These are phyloP conservation scores for Scaptomyza reducta DNA, from an alignment of 2,888 invertebrate genomes.

Conservation along the genomic window DNA sequence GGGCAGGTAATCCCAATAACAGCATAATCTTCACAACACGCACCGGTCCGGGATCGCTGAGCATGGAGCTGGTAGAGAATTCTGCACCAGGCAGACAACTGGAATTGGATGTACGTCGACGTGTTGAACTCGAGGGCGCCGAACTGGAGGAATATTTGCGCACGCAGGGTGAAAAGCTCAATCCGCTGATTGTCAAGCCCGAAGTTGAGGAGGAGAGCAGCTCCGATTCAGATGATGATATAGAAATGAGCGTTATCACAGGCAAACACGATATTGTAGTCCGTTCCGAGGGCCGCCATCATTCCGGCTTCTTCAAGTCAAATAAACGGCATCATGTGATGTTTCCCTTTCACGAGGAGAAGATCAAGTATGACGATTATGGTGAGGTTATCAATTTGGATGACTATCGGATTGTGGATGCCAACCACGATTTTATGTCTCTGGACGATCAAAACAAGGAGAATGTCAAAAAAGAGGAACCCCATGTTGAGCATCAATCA, in stretches of 20 bases:
- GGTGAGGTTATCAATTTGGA: slow-evolving; percentile 97
- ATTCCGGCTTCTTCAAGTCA: slow-evolving; percentile 93
- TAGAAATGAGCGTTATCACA: slow-evolving; percentile 92
- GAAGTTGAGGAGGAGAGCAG: slow-evolving; percentile 89
- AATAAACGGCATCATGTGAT: slow-evolving; percentile 97
- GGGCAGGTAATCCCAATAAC: slow-evolving; percentile 96
- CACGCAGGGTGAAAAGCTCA: slow-evolving; percentile 86
- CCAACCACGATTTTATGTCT: slow-evolving; percentile 83
- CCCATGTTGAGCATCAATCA: slow-evolving; percentile 56
- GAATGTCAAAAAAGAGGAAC: slow-evolving; percentile 79
- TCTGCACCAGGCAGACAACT: slow-evolving; percentile 89
- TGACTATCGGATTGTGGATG: slow-evolving; percentile 94
- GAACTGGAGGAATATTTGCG: slow-evolving; percentile 91
- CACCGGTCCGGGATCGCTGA: slow-evolving; percentile 92
- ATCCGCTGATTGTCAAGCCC: slow-evolving; percentile 84
- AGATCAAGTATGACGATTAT: slow-evolving; percentile 96
- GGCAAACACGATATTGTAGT: slow-evolving; percentile 95
- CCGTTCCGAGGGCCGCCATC: slow-evolving; percentile 89
- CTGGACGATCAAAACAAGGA: slow-evolving; percentile 81
- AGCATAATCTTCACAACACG: slow-evolving; percentile 96
- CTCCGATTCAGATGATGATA: slow-evolving; percentile 92
- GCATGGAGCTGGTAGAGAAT: slow-evolving; percentile 91
- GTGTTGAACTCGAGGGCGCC: slow-evolving; percentile 90
- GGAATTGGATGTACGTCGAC: slow-evolving; percentile 88
- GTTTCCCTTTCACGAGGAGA: slow-evolving; percentile 97